phyloP scores from a whole-genome alignment of 1,140 invertebrate species.

The Pseudachorutes palmiensis region DNA sequence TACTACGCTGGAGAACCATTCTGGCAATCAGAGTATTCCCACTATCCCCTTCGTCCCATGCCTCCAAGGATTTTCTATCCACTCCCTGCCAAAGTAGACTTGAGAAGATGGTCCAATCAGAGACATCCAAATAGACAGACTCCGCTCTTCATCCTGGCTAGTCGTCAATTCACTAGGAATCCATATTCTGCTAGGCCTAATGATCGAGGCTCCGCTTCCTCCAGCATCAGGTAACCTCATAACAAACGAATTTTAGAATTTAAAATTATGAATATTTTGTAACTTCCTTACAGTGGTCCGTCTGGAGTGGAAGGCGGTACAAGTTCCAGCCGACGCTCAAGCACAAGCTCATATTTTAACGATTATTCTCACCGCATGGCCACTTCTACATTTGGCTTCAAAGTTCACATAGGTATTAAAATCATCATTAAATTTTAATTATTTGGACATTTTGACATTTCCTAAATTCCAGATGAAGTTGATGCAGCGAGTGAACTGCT shows the following conservation, averaged over 20 bases:
- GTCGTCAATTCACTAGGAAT: slow-evolving; percentile 35
- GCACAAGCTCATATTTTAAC: not conserved
- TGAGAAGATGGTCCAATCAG: slow-evolving; percentile 18
- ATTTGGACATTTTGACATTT: not conserved
- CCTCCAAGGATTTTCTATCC: slow-evolving; percentile 37
- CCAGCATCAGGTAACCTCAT: not conserved
- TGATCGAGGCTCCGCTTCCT: slow-evolving; percentile 14
- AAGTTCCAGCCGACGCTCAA: slow-evolving; percentile 17
- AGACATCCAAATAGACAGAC: slow-evolving; percentile 25
- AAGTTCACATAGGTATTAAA: slow-evolving; percentile 11
- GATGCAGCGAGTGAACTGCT: slow-evolving; percentile 33
- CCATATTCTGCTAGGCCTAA: slow-evolving; percentile 34
- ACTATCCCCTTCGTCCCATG: slow-evolving; percentile 34
- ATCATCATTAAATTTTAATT: slow-evolving; percentile 19
- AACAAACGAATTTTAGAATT: not conserved
- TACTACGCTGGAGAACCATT: slow-evolving; percentile 35
- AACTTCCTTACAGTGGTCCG: slow-evolving; percentile 1
- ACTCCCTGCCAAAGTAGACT: slow-evolving; percentile 26
- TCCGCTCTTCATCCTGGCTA: slow-evolving; percentile 34
- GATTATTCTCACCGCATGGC: not conserved
- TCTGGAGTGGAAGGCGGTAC: not conserved
- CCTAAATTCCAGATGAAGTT: slow-evolving; percentile 23
- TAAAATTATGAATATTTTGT: not conserved
- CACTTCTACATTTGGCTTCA: not conserved
- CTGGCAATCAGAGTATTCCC: slow-evolving; percentile 21